Percentiles rank a stretch among this genome's conserved stretches.
These are phyloP conservation scores for Acromyrmex charruanus DNA, from an alignment of 1,140 invertebrate species.

Conservation along the genomic window DNA sequence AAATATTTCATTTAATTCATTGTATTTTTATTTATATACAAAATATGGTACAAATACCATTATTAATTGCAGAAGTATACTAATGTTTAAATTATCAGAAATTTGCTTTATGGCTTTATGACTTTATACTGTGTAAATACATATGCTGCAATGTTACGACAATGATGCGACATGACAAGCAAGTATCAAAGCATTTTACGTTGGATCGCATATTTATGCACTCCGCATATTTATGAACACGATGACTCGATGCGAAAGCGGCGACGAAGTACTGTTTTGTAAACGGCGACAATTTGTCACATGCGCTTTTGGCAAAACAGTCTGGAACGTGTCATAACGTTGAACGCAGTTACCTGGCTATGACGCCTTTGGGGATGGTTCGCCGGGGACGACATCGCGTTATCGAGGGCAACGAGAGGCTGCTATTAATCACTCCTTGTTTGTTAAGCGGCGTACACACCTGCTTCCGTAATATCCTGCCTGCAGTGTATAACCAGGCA, in stretches of 20 bases:
- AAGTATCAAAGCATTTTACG: constrained; percentile 36
- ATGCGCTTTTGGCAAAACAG: constrained; percentile 59
- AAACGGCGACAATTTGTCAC: constrained; percentile 61
- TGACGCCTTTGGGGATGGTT: constrained; percentile 54
- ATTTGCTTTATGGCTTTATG: not conserved
- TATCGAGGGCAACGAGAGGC: constrained; percentile 79
- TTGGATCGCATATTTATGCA: constrained; percentile 52
- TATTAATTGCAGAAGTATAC: not conserved
- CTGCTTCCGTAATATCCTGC: constrained; percentile 84
- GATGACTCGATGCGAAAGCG: constrained; percentile 45
- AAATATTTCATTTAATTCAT: not conserved
- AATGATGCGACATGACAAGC: constrained; percentile 40
- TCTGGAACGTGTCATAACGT: constrained; percentile 59
- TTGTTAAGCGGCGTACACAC: constrained; percentile 84
- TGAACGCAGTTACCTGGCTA: constrained; percentile 60
- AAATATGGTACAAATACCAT: not conserved
- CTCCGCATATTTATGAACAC: constrained; percentile 54
- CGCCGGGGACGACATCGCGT: constrained; percentile 77
- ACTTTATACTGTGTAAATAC: constrained; percentile 12
- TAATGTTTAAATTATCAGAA: constrained; percentile 9
- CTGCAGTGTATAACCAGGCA: constrained; percentile 55
- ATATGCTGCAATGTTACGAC: constrained; percentile 5
- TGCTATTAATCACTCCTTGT: constrained; percentile 85
- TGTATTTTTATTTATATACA: not conserved
- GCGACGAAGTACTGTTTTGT: constrained; percentile 48